Conservation (phyloP, 2,797 vertebrate genomes). For the Parambassis ranga region DNA sequence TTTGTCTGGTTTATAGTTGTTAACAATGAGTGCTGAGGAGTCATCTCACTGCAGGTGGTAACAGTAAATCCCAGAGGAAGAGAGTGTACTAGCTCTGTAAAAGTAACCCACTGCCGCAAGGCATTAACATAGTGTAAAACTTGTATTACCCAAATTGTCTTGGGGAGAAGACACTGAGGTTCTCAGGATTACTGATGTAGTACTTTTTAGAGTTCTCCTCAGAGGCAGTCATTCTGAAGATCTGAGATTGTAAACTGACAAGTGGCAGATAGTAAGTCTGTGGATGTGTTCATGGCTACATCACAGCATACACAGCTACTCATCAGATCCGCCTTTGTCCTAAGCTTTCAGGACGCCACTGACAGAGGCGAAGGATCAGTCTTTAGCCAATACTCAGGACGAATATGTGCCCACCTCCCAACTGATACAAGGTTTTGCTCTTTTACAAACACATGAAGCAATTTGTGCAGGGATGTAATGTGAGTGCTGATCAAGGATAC, state of each 20-base stretch:
- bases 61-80: conserved; percentile 5
- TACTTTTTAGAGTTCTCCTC: too few relatives aligned
- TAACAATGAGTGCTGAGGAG: neutral
- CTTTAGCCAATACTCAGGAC: conserved; percentile 9
- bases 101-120: conserved; percentile 25
- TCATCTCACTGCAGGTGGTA: conserved; percentile 4
- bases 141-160: conserved; percentile 14
- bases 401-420: conserved; percentile 3
- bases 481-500: conserved; percentile 13
- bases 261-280: neutral
- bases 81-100: neutral
- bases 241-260: neutral
- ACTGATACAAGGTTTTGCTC: conserved; percentile 4
- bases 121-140: conserved; percentile 16
- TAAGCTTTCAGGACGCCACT: conserved; percentile 1
- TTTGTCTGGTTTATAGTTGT: conserved; percentile 19
- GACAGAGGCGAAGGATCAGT: conserved; percentile 26
- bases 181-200: neutral
- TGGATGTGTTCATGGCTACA: neutral
- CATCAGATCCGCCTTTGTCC: neutral
- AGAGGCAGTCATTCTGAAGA: neutral
- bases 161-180: neutral
- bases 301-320: neutral
- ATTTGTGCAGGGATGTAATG: neutral
- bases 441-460: conserved; percentile 16